Evolutionary conservation across 2,797 vertebrate species (phyloP), one percentile per base, ranked within the genome.

Genomic region (Megalops cyprinoides): DNA sequence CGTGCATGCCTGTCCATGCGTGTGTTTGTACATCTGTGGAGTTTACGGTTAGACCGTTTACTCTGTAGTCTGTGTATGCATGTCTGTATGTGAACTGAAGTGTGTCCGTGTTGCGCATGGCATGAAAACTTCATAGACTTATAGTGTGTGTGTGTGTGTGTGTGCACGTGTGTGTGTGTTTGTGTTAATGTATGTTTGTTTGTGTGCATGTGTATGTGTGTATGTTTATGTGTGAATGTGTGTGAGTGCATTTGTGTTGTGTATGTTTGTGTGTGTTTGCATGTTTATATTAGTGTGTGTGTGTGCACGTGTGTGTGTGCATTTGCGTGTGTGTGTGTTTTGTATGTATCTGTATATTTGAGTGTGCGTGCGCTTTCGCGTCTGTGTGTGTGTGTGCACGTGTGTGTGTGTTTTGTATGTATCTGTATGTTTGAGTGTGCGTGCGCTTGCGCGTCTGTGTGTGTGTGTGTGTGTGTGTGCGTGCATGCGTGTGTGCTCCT

Each of bases 401-500:
- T 1, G 3, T n/a, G 6, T 39, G 12, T 73, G 28, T 46, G n/a
- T 12, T 14, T 46, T 46, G 46, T 48, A 49, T 37, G 31, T 3
- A 23, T 9, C 6, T 31, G 15, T n/a, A 25, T 71, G 48, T 60
- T 18, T 25, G 31, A 39, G 37, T 58, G 53, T 80, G 15, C 74
- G 51, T 79, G 65, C 79, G 62, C 2, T 37, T 51, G 44, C 74
- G 12, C 79, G 28, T 56, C 51, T 46, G 34, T 44, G 78, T 55
- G 49, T 55, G 44, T 78, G 18, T 78, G 28, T 65, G 18, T 53
- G 49, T 55, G 62, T 23, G 69, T 44, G 67, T 20, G 49, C 9
- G 15, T 8, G 5, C 7, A 10, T 46, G 18, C 37, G 56, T 46
- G 42, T 34, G 51, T 74, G 18, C 34, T 8, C 23, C 3, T 25